Conservation (phyloP, 2,797 vertebrate species). For the Chanos chanos region DNA sequence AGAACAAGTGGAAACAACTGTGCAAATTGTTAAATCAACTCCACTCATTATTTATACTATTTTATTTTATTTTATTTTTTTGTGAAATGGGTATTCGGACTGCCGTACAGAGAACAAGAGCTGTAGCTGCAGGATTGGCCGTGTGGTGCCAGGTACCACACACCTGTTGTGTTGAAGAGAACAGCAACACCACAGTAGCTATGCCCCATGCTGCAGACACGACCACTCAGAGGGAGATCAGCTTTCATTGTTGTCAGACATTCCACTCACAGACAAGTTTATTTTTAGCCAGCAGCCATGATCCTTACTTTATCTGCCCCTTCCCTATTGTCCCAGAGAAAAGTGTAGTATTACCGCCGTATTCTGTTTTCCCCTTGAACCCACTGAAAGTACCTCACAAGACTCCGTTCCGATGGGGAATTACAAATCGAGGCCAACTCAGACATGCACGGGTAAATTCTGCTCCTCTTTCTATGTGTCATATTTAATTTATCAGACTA, state of each 20-base stretch:
- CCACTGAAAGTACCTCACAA: too few relatives aligned
- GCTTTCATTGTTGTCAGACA: constrained; percentile 79
- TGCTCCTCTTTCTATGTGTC: not conserved
- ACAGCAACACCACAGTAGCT: too few relatives aligned
- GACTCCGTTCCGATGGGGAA: constrained; percentile 87
- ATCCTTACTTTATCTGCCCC: constrained; percentile 73
- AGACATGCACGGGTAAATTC: constrained; percentile 96
- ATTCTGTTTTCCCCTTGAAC: constrained; percentile 40
- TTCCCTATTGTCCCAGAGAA: constrained; percentile 61
- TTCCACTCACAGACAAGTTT: constrained; percentile 77
- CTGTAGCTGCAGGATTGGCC: too few relatives aligned
- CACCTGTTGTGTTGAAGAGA: constrained; percentile 29
- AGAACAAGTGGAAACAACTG: too few relatives aligned
- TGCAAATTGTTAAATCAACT: too few relatives aligned
- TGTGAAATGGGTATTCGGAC: too few relatives aligned
- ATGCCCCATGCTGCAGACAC: constrained; percentile 6
- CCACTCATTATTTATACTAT: too few relatives aligned
- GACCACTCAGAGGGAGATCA: constrained; percentile 51
- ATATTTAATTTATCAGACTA: not conserved
- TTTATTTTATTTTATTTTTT: too few relatives aligned
- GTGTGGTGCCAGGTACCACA: too few relatives aligned
- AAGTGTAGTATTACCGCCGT: constrained; percentile 63
- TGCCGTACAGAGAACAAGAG: too few relatives aligned
- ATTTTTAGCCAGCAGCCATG: constrained; percentile 87
- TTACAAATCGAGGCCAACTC: constrained; percentile 95